Percentiles rank a stretch among this genome's conserved stretches.
phyloP scores from a whole-genome alignment of 2,113 vertebrate species.

The Oriolus oriolus region DNA sequence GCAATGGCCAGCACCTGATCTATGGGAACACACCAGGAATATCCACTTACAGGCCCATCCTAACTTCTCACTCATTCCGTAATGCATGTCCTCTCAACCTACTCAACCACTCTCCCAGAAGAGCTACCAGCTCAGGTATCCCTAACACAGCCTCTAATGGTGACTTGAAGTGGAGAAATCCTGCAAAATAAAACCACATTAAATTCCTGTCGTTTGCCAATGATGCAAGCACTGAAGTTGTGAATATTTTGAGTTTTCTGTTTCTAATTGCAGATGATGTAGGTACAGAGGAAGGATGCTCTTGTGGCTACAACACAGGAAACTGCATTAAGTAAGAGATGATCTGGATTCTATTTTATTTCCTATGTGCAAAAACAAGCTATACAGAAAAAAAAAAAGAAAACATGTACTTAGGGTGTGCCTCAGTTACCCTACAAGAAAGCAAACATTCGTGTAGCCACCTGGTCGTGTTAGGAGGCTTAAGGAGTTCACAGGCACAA shows the following conservation, averaged over 20 bases:
- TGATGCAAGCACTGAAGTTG: not conserved
- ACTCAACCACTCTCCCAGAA: not conserved
- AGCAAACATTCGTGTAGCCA: not conserved
- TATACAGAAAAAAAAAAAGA: not conserved
- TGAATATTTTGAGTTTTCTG: not conserved
- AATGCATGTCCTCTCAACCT: not conserved
- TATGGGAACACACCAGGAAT: not conserved
- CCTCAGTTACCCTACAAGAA: not conserved
- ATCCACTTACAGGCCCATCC: not conserved
- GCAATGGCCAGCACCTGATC: not conserved
- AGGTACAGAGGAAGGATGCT: not conserved
- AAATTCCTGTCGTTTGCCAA: not conserved
- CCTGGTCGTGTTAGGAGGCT: not conserved
- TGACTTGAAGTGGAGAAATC: not conserved
- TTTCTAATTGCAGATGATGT: not conserved
- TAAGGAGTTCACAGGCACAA: not conserved
- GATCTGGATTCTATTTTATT: slow-evolving; percentile 2
- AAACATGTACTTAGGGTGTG: not conserved
- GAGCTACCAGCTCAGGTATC: not conserved
- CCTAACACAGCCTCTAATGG: not conserved
- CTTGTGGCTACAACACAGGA: not conserved
- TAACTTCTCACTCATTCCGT: not conserved
- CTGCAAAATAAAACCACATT: not conserved
- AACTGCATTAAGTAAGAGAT: slow-evolving; percentile 8
- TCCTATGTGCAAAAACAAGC: not conserved